phyloP scores from a whole-genome alignment of 2,888 invertebrate genomes.

The Caenorhabditis imperialis region DNA sequence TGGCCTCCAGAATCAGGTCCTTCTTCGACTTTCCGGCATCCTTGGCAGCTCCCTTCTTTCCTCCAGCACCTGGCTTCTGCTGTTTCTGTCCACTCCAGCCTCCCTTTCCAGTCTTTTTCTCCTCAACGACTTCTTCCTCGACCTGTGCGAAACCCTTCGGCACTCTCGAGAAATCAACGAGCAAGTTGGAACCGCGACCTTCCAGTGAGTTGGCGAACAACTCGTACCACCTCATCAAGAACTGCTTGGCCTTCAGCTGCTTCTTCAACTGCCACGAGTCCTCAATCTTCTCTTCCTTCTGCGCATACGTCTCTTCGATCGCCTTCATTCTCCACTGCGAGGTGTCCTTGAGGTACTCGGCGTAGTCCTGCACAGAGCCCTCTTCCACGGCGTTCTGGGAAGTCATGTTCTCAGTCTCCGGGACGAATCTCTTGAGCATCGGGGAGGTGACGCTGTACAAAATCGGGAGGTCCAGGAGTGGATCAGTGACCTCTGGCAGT shows the following conservation, averaged over 20 bases:
- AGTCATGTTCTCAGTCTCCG: slow-evolving; percentile 59
- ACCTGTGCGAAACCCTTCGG: slow-evolving; percentile 66
- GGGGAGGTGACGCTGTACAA: slow-evolving; percentile 66
- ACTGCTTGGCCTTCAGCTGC: slow-evolving; percentile 65
- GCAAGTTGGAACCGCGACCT: slow-evolving; percentile 71
- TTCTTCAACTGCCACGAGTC: slow-evolving; percentile 66
- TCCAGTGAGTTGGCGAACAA: slow-evolving; percentile 75
- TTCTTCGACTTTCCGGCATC: slow-evolving; percentile 70
- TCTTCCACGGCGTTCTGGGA: slow-evolving; percentile 57
- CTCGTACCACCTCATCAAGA: slow-evolving; percentile 74
- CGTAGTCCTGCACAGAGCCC: slow-evolving; percentile 62
- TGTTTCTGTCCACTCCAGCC: slow-evolving; percentile 63
- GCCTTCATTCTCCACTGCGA: slow-evolving; percentile 69
- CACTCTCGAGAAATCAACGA: slow-evolving; percentile 76
- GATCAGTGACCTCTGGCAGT: slow-evolving; percentile 54
- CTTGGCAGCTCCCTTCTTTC: slow-evolving; percentile 60
- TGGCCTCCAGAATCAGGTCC: slow-evolving; percentile 73
- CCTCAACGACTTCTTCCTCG: slow-evolving; percentile 59
- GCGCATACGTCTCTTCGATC: slow-evolving; percentile 69
- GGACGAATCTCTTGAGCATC: slow-evolving; percentile 67
- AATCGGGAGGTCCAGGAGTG: slow-evolving; percentile 57
- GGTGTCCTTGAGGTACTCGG: slow-evolving; percentile 58
- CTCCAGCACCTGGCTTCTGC: slow-evolving; percentile 57
- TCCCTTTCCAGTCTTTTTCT: slow-evolving; percentile 60
- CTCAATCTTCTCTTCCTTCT: slow-evolving; percentile 66